Evolutionary conservation across 2,113 vertebrate genomes (phyloP), one percentile per base, ranked within the genome.

Genomic region (Hippocampus mohnikei): DNA sequence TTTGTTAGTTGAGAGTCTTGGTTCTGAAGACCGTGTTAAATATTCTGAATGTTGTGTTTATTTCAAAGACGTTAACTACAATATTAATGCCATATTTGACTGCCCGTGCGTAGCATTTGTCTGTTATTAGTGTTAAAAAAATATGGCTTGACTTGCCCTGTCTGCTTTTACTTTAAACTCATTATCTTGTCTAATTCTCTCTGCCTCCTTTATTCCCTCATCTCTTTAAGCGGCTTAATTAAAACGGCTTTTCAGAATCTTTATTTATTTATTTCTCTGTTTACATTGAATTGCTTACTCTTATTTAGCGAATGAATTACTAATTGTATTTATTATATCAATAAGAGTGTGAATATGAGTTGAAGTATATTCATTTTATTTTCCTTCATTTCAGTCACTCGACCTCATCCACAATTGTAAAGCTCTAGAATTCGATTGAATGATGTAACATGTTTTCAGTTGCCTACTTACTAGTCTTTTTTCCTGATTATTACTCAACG

Each of bases 201-300:
- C 80, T 76, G 81, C 81, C 77, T 81, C 84, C 80, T 80, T 90
- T 89, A 87, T 89, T 92, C 77, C 74, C 82, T 88, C 83, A 80
- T 90, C 86, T 80, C 79, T 89, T 89, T 86, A 90, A 91, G 87
- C 82, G 78, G 79, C 75, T 81, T 90, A 90, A 91, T 93, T 93
- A 91, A 90, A 90, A 83, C 56, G 50, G 72, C 75, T 74, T 81
- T 87, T 65, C 67, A 48, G 13, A 75, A 82, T 89, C 87, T 81
- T 74, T 70, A 80, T 81, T 72, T 80, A 59, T 71, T 81, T 75
- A 82, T 86, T 88, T 85, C 87, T 82, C 79, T 77, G 60, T 74
- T 81, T 73, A 60, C 73, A 76, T 21, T 21, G 72, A 82, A 81
- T 72, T 50, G 72, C 44, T 72, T 76, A 67, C 41, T 60, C 70